phyloP scores from a whole-genome alignment of 2,797 vertebrate genomes.

The Buphagus erythrorhynchus region DNA sequence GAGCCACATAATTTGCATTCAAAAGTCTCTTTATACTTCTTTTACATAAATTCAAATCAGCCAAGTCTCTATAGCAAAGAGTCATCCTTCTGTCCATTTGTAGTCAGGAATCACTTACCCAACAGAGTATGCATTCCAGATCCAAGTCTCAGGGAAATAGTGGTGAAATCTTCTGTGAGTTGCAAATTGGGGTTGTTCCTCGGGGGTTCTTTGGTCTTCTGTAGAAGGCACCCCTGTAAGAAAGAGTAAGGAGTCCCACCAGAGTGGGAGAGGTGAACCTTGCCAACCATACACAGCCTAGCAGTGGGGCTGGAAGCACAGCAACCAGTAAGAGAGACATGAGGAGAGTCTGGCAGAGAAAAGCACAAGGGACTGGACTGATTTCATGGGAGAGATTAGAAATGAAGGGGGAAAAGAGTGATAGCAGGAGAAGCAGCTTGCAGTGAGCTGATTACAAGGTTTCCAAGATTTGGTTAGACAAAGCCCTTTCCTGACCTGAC shows the following conservation, averaged over 20 bases:
- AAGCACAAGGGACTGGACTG: not conserved
- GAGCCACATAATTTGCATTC: not conserved
- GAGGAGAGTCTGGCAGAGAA: not conserved
- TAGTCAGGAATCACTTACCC: slow-evolving; percentile 68
- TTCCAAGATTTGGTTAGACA: not conserved
- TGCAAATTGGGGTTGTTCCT: not conserved
- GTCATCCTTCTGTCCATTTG: not conserved
- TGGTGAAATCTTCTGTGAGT: slow-evolving; percentile 50
- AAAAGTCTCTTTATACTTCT: not conserved
- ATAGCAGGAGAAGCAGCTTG: not conserved
- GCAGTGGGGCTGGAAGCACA: not conserved
- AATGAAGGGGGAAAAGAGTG: not conserved
- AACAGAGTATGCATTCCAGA: slow-evolving; percentile 83
- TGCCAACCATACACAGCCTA: not conserved
- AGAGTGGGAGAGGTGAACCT: not conserved
- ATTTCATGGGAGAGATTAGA: not conserved
- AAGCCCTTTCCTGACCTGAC: not conserved
- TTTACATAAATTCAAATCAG: not conserved
- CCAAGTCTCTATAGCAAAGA: not conserved
- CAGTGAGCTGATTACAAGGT: not conserved
- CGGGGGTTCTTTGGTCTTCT: not conserved
- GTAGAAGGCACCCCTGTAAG: not conserved
- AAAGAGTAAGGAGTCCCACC: not conserved
- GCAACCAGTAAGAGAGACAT: not conserved
- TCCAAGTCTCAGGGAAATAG: slow-evolving; percentile 86